Evolutionary conservation across 2,888 invertebrate genomes (phyloP).

Genomic region (Unio delphinus): DNA sequence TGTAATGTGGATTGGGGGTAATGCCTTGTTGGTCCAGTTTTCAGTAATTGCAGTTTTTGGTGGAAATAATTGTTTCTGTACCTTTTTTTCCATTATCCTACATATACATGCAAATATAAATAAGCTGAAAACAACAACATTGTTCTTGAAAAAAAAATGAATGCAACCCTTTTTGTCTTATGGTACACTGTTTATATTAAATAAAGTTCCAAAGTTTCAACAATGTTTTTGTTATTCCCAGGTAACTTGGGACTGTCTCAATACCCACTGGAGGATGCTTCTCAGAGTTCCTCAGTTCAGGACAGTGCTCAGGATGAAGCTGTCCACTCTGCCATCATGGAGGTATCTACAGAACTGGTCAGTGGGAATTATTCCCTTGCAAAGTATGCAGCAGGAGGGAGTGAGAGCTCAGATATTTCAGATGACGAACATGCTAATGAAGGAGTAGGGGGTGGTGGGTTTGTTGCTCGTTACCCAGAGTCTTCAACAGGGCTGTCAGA

Average conservation of each 20-base stretch:
- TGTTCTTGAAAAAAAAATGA: too few species aligned
- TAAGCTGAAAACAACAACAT: too few species aligned
- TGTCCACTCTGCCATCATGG: constrained; percentile 54
- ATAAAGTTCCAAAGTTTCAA: too few species aligned
- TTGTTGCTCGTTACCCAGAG: constrained; percentile 58
- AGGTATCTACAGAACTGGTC: constrained; percentile 59
- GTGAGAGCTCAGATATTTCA: constrained; percentile 44
- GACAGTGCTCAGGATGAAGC: constrained; percentile 49
- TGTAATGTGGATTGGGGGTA: too few species aligned
- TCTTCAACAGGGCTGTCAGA: constrained; percentile 59
- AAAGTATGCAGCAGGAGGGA: constrained; percentile 28
- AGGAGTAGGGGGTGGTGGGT: constrained; percentile 23
- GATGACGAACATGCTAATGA: constrained; percentile 28
- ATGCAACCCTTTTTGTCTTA: too few species aligned
- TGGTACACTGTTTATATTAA: too few species aligned
- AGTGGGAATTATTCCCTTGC: constrained; percentile 47
- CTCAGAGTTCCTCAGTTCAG: constrained; percentile 28
- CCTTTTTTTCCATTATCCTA: too few species aligned
- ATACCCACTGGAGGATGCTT: constrained; percentile 21
- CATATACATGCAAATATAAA: too few species aligned
- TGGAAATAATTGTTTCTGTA: too few species aligned
- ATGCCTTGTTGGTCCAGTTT: too few species aligned
- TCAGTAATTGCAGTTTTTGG: too few species aligned
- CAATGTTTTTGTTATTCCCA: too few species aligned
- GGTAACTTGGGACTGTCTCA: constrained; percentile 11